These are phyloP conservation scores for Brachionus rubens DNA, from an alignment of 1,140 invertebrate species.

Conservation along the genomic window DNA sequence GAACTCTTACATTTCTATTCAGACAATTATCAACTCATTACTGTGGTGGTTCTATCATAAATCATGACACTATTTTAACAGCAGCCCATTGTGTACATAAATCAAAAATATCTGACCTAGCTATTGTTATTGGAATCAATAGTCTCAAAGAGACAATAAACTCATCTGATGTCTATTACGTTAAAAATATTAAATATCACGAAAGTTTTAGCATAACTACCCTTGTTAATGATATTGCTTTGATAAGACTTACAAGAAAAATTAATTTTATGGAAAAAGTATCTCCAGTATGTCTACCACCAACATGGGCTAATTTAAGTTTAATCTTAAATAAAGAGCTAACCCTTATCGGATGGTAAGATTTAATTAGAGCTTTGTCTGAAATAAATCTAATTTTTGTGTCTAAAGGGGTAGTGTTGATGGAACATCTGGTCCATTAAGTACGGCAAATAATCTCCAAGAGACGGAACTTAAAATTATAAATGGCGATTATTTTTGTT, in stretches of 20 bases:
- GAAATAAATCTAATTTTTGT: too few species aligned
- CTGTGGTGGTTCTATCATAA: slow-evolving; percentile 74
- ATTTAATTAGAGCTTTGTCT: neutral
- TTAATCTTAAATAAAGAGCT: neutral
- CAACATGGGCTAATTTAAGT: neutral
- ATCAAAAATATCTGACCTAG: neutral
- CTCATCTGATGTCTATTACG: neutral
- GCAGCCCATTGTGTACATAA: slow-evolving; percentile 69
- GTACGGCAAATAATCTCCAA: neutral
- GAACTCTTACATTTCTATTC: slow-evolving; percentile 12
- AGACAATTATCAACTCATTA: slow-evolving; percentile 54
- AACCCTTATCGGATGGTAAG: slow-evolving; percentile 15
- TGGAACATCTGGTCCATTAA: neutral
- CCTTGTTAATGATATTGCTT: neutral
- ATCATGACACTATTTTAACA: slow-evolving; percentile 70
- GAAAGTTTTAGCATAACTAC: neutral
- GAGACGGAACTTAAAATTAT: neutral
- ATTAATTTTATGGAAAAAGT: neutral
- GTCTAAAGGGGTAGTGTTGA: neutral
- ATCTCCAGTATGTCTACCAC: neutral
- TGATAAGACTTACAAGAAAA: neutral
- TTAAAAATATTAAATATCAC: neutral
- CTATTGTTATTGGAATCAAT: neutral
- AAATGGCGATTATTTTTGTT: neutral
- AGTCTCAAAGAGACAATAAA: slow-evolving; percentile 3